Percentiles rank a stretch among this genome's conserved stretches.
Conservation (phyloP, 2,888 invertebrate species). For the Noctua janthina region DNA sequence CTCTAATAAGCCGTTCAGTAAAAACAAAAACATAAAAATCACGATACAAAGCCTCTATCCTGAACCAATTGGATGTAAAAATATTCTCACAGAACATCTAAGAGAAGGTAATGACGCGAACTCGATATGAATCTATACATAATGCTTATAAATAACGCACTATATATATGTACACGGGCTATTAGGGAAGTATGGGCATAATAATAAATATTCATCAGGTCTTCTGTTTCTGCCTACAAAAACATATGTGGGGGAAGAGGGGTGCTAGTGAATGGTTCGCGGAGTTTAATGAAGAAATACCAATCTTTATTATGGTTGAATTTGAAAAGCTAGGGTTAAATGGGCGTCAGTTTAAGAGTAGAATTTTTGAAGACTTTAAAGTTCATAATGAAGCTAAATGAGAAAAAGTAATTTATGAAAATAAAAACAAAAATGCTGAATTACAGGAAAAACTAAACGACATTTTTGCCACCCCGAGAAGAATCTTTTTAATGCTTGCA, state of each 20-base stretch:
- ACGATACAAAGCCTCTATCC: constrained; percentile 58
- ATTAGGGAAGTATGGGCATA: constrained; percentile 76
- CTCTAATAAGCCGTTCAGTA: constrained; percentile 30
- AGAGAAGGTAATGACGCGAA: constrained; percentile 85
- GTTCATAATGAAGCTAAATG: background rate
- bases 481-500: background rate
- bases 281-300: constrained; percentile 50
- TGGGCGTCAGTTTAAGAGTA: no score
- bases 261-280: constrained; percentile 35
- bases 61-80: constrained; percentile 69
- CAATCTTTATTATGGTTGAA: constrained; percentile 20
- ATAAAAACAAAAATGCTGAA: background rate
- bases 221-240: constrained; percentile 78
- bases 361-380: background rate
- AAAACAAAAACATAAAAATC: constrained; percentile 59
- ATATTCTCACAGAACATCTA: constrained; percentile 73
- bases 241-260: constrained; percentile 67
- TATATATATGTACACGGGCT: constrained; percentile 75
- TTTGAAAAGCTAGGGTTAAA: constrained; percentile 1
- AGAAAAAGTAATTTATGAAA: background rate
- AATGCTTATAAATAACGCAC: constrained; percentile 76
- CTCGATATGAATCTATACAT: constrained; percentile 73
- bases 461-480: background rate
- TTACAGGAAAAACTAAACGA: background rate
- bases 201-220: constrained; percentile 83